phyloP scores from a whole-genome alignment of 2,113 vertebrate genomes.

The Cisticola juncidis region DNA sequence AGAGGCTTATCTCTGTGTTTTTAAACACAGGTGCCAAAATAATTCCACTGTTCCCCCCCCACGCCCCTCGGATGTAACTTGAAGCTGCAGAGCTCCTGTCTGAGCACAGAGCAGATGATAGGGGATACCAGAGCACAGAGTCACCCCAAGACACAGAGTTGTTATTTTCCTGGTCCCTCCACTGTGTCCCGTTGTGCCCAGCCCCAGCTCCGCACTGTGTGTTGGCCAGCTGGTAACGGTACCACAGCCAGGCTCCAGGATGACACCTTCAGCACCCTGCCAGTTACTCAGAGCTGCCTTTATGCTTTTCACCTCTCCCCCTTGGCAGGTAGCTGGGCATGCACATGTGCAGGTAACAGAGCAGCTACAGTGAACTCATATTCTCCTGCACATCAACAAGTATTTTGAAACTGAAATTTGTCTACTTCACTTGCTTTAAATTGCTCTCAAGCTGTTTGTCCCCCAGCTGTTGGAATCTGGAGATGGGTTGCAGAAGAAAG shows the following conservation, averaged over 20 bases:
- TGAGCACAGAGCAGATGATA: neutral
- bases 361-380: fast-evolving
- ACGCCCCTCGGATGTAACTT: neutral
- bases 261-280: too few relatives aligned
- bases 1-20: neutral
- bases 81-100: neutral
- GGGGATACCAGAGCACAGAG: neutral
- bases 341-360: neutral
- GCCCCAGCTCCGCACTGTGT: fast-evolving
- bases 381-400: neutral
- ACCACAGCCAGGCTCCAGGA: neutral
- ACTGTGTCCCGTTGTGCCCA: fast-evolving
- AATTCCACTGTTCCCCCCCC: neutral
- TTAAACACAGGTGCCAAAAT: neutral
- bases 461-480: neutral
- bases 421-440: neutral
- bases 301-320: neutral
- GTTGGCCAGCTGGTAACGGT: neutral
- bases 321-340: neutral
- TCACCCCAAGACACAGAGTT: neutral
- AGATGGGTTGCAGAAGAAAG: neutral
- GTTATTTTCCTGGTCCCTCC: neutral
- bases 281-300: neutral
- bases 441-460: neutral
- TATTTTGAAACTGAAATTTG: neutral